A percentile compares a stretch with the other conserved stretches of the same genome.
Evolutionary conservation across 30 jellyfish, hydroid and myxozoan species (phyloP).

Genomic region (Hydractinia symbiolongicarpus): DNA sequence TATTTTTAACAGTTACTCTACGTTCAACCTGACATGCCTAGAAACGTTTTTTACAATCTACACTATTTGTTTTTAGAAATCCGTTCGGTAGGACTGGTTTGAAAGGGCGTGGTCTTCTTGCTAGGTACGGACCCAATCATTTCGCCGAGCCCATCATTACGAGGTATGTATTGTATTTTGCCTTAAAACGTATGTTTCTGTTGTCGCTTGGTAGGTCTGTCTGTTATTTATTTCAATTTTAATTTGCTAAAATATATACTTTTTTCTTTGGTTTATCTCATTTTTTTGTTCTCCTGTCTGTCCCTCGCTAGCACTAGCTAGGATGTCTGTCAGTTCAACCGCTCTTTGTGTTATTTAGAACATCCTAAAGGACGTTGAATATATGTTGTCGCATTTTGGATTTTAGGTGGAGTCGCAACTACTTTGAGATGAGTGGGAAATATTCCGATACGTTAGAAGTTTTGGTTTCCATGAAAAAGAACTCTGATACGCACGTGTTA

Average conservation of each 20-base stretch:
- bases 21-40: too few relatives aligned
- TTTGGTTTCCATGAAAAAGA: background rate
- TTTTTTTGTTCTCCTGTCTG: too few relatives aligned
- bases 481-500: background rate
- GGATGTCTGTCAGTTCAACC: too few relatives aligned
- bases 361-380: background rate
- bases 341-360: too few relatives aligned
- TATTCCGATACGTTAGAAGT: slow-evolving; percentile 16
- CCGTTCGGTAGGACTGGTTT: slow-evolving; percentile 80
- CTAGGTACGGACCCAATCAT: slow-evolving; percentile 74
- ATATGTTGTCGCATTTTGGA: background rate
- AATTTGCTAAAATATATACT: too few relatives aligned
- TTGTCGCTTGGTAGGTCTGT: too few relatives aligned
- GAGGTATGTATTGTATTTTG: background rate
- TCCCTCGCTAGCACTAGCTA: too few relatives aligned
- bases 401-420: slow-evolving; percentile 4
- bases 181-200: too few relatives aligned
- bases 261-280: too few relatives aligned
- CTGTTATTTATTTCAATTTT: too few relatives aligned
- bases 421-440: background rate
- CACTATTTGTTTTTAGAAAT: slow-evolving; percentile 30
- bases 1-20: too few relatives aligned
- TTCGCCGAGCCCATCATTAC: slow-evolving; percentile 15
- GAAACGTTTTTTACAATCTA: background rate
- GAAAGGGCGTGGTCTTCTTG: slow-evolving; percentile 62